Base-by-base conservation (phyloP, 2,888 invertebrate genomes). In the Drosophila kokeensis region DNA sequence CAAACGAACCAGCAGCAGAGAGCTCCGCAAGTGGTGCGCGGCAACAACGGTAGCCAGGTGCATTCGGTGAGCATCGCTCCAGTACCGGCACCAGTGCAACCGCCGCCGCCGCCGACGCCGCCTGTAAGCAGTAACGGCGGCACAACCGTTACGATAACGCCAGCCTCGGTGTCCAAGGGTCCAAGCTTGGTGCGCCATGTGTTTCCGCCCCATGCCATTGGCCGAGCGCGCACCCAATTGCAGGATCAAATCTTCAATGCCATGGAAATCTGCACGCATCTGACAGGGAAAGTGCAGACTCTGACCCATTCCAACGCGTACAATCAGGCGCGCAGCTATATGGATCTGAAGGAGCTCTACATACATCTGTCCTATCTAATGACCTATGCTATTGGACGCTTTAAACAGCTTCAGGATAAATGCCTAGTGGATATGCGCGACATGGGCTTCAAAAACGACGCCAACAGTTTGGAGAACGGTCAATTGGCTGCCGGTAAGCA, bases 221-320 rank as follows among this genome's bases (percentile, higher is more conserved):
- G 93, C 1, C 74, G 82, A 15, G 92, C 93, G 4, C 91, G 93
- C 1, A 75, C 85, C 0, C 92, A 92, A 40, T 79, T 93, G 64
- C 93, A 93, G 69, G 92, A 91, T 61, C 92, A 93, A 70, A 90
- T 93, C 15, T 92, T 92, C 45, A 91, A 80, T 75, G 91, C 92
- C 24, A 91, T 93, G 92, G 93, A 93, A 55, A 93, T 93, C 60
- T 93, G 93, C 63, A 92, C 92, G 18, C 93, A 93, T 82, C 87
- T 93, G 7, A 92, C 91, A 18, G 91, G 91, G 11, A 93, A 93
- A 65, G 89, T 93, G 30, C 92, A 92, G 58, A 93, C 93, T 0
- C 79, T 93, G 3, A 93, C 93, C 21, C 92, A 92, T 73, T 93
- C 93, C 48, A 93, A 93, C 83, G 93, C 93, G 0, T 93, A 93